Evolutionary conservation across 37 sponge, comb jelly and placozoan species (phyloP).

Genomic region (Sycon ciliatum): DNA sequence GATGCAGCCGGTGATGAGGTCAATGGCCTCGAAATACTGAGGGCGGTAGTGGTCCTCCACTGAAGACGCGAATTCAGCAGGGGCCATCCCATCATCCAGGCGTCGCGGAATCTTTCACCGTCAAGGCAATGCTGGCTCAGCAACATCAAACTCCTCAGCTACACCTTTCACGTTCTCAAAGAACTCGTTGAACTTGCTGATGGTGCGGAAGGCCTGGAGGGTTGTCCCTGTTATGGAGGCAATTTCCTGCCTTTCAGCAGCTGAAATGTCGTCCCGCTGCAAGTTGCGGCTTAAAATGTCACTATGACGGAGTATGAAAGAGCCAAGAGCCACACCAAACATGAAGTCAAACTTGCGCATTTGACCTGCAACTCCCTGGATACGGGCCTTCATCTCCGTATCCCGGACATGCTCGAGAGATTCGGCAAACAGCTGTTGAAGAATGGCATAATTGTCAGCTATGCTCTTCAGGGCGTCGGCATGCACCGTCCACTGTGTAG

Average conservation of each 20-base stretch:
- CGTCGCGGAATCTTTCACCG: conserved; percentile 18
- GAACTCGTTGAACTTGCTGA: conserved; percentile 26
- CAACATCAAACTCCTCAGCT: conserved; percentile 25
- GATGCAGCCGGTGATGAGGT: conserved; percentile 38
- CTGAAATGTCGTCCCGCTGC: conserved; percentile 44
- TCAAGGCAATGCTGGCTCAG: conserved; percentile 12
- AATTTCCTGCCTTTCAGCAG: conserved; percentile 52
- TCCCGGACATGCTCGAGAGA: conserved; percentile 38
- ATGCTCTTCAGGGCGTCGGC: conserved; percentile 46
- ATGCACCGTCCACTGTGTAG: conserved; percentile 37
- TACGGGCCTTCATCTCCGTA: conserved; percentile 54
- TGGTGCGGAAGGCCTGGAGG: conserved; percentile 30
- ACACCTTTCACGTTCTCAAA: conserved; percentile 28
- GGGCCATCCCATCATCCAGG: conserved; percentile 19
- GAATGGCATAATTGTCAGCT: conserved; percentile 33
- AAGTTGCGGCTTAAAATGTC: conserved; percentile 42
- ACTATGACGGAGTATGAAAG: conserved; percentile 35
- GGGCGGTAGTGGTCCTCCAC: conserved; percentile 35
- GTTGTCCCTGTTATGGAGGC: conserved; percentile 31
- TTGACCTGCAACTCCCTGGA: conserved; percentile 43
- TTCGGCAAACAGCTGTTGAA: conserved; percentile 37
- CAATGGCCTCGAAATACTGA: conserved; percentile 44
- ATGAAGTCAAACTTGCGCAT: conserved; percentile 35
- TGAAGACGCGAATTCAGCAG: conserved; percentile 18
- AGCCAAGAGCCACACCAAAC: conserved; percentile 28